Percentiles rank a stretch among this genome's conserved stretches.
Conservation (phyloP, 2,113 vertebrate genomes). For the Notarius lentiginosus region DNA sequence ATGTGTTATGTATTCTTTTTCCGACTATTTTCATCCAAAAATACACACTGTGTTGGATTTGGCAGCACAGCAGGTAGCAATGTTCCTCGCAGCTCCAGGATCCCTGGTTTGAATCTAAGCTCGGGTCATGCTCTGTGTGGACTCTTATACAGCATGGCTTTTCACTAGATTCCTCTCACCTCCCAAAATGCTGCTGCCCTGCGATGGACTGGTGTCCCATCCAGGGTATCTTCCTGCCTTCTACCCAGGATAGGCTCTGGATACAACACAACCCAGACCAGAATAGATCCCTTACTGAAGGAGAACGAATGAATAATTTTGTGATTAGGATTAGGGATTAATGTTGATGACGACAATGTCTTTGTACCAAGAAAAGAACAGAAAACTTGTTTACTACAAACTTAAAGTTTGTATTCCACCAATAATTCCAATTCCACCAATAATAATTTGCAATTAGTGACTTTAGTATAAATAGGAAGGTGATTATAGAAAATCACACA, state of each 20-base stretch:
- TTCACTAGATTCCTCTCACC: not conserved
- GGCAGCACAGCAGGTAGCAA: not conserved
- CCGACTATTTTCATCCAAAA: not conserved
- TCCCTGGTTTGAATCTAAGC: not conserved
- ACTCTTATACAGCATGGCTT: not conserved
- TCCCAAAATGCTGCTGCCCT: not conserved
- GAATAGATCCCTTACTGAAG: not conserved
- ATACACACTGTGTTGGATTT: not conserved
- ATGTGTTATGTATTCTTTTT: not conserved
- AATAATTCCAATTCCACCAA: not conserved
- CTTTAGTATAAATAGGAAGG: too few species aligned
- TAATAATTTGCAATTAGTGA: not conserved
- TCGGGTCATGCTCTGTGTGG: not conserved
- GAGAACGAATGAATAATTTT: not conserved
- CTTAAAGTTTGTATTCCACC: too few species aligned
- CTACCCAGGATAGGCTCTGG: not conserved
- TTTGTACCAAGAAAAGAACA: not conserved
- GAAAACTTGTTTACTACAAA: not conserved
- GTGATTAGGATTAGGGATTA: not conserved
- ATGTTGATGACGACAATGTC: not conserved
- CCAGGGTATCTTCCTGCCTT: too few species aligned
- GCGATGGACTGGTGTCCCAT: too few species aligned
- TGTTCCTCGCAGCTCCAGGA: not conserved
- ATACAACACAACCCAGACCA: not conserved
- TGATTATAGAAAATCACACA: too few species aligned